phyloP scores from a whole-genome alignment of 2,888 invertebrate genomes.

The Trichopria drosophilae region DNA sequence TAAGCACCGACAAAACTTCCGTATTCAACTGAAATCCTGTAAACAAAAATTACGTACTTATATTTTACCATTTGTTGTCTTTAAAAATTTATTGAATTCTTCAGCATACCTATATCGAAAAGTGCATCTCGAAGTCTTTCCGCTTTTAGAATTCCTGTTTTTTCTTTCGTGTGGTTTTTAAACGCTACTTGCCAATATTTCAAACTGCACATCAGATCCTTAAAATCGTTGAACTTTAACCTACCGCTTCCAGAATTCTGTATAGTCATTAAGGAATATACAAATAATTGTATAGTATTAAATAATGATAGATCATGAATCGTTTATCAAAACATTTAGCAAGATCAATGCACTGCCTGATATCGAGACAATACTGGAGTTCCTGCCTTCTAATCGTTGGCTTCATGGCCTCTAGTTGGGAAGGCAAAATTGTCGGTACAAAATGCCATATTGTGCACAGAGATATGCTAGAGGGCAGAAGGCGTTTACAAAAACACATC shows the following conservation, averaged over 20 bases:
- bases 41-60: slow-evolving; percentile 28
- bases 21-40: slow-evolving; percentile 81
- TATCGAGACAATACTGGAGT: too few species aligned
- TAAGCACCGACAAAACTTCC: slow-evolving; percentile 78
- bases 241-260: slow-evolving; percentile 79
- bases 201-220: slow-evolving; percentile 87
- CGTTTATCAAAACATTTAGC: background rate
- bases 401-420: too few species aligned
- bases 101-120: slow-evolving; percentile 72
- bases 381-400: too few species aligned
- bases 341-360: too few species aligned
- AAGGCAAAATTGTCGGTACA: too few species aligned
- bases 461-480: too few species aligned
- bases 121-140: slow-evolving; percentile 83
- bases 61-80: slow-evolving; percentile 6
- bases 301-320: slow-evolving; percentile 1
- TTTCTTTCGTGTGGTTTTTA: slow-evolving; percentile 86
- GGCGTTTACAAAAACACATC: too few species aligned
- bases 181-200: slow-evolving; percentile 91
- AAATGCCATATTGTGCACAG: too few species aligned
- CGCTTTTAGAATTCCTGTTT: slow-evolving; percentile 85
- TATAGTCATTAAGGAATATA: slow-evolving; percentile 40
- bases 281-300: background rate
- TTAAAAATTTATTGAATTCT: background rate
- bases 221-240: slow-evolving; percentile 82